Conservation (phyloP, 2,888 invertebrate species). For the Cantharis rustica region DNA sequence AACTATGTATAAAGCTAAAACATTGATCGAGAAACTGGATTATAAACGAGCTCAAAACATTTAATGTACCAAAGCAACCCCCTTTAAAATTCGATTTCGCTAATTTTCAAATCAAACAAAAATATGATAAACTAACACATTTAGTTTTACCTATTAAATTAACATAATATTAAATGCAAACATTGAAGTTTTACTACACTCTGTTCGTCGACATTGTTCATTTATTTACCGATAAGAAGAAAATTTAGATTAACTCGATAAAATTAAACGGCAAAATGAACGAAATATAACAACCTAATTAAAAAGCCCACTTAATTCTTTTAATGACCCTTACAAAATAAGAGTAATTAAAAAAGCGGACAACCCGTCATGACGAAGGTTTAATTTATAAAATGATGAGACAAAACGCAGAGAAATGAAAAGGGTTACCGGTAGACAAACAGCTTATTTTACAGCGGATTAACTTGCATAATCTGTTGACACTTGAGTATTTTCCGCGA, state of each 20-base stretch:
- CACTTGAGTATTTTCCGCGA: slow-evolving; percentile 46
- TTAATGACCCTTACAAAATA: slow-evolving; percentile 10
- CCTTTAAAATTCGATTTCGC: slow-evolving; percentile 1
- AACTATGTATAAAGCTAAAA: slow-evolving; percentile 36
- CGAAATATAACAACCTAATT: neutral
- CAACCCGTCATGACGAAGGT: slow-evolving; percentile 26
- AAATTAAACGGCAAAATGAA: neutral
- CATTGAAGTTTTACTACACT: neutral
- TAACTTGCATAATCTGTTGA: slow-evolving; percentile 55
- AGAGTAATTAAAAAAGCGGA: slow-evolving; percentile 24
- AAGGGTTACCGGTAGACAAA: slow-evolving; percentile 47
- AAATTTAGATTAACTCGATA: neutral
- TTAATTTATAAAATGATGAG: slow-evolving; percentile 30
- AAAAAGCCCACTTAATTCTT: slow-evolving; percentile 11
- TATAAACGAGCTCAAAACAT: slow-evolving; percentile 32
- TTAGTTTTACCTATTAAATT: neutral
- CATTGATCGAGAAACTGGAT: slow-evolving; percentile 36
- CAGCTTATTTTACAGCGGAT: slow-evolving; percentile 53
- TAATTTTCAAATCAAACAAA: neutral
- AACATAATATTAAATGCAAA: neutral
- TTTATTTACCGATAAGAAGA: neutral
- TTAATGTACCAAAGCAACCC: slow-evolving; percentile 18
- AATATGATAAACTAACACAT: neutral
- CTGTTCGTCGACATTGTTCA: neutral
- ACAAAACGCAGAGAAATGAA: slow-evolving; percentile 38